A percentile compares a stretch with the other conserved stretches of the same genome.
Evolutionary conservation across 2,888 invertebrate genomes (phyloP).

Genomic region (Orchesella flavescens): DNA sequence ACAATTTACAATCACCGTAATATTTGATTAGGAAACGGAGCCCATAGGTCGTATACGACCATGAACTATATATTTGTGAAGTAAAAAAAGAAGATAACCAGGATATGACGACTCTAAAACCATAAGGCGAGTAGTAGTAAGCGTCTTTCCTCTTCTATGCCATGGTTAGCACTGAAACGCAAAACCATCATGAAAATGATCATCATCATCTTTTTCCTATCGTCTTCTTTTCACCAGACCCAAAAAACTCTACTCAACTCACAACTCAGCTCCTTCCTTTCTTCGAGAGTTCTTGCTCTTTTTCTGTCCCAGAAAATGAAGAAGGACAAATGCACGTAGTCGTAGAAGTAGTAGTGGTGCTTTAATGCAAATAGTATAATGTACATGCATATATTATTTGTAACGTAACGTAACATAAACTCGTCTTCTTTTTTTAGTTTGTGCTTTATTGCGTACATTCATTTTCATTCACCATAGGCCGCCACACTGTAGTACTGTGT

Average conservation of each 20-base stretch:
- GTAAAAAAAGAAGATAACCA: conserved; percentile 4
- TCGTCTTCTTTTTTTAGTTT: not conserved
- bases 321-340: conserved; percentile 36
- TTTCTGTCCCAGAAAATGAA: conserved; percentile 53
- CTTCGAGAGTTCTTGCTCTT: not conserved
- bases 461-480: not conserved
- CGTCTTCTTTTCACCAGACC: not conserved
- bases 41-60: not conserved
- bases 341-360: conserved; percentile 17
- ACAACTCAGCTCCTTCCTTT: not conserved
- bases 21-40: too few relatives aligned
- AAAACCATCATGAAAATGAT: conserved; percentile 24
- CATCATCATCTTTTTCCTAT: conserved; percentile 14
- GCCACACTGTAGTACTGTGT: not conserved
- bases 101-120: not conserved
- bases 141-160: conserved; percentile 52
- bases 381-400: not conserved
- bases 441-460: not conserved
- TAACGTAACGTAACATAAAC: too few relatives aligned
- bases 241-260: not conserved
- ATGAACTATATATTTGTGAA: not conserved
- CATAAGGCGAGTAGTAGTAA: not conserved
- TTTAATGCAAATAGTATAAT: not conserved
- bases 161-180: conserved; percentile 45
- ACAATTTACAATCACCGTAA: too few relatives aligned